phyloP scores from a whole-genome alignment of 2,888 invertebrate species.

The Dasysyrphus albostriatus region DNA sequence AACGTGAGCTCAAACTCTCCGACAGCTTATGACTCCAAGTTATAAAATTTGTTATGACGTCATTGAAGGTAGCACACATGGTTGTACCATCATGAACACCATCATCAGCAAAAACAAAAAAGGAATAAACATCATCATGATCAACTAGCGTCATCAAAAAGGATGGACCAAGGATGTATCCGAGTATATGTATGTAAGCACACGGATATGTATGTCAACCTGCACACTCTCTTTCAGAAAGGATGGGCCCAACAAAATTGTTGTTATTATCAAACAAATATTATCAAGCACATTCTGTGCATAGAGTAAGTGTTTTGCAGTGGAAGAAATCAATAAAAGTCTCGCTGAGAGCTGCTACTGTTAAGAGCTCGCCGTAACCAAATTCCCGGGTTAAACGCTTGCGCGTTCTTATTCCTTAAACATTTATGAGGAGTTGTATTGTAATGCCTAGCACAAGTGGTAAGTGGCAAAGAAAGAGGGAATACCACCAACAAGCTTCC shows the following conservation, averaged over 20 bases:
- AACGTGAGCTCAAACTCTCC: constrained; percentile 56
- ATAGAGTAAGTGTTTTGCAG: constrained; percentile 64
- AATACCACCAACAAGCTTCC: constrained; percentile 52
- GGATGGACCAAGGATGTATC: constrained; percentile 28
- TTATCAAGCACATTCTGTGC: constrained; percentile 51
- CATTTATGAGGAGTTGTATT: constrained; percentile 63
- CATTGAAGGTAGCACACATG: constrained; percentile 54
- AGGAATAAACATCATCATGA: constrained; percentile 54
- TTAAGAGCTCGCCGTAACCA: constrained; percentile 71
- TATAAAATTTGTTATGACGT: constrained; percentile 61
- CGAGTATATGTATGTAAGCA: constrained; percentile 43
- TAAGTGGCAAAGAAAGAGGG: constrained; percentile 50
- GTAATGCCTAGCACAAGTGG: constrained; percentile 46
- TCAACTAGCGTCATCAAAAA: constrained; percentile 53
- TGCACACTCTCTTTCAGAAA: constrained; percentile 59
- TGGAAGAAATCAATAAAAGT: constrained; percentile 70
- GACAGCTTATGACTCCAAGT: constrained; percentile 32
- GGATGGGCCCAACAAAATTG: constrained; percentile 66
- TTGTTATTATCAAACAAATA: constrained; percentile 64
- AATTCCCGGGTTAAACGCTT: constrained; percentile 84
- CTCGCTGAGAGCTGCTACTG: constrained; percentile 54
- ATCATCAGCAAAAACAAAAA: constrained; percentile 21
- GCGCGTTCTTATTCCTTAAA: constrained; percentile 80
- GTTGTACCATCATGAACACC: constrained; percentile 39
- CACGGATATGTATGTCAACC: constrained; percentile 39